Evolutionary conservation across 2,888 invertebrate genomes (phyloP), one percentile per base, ranked within the genome.

Genomic region (Panzeria rudis): DNA sequence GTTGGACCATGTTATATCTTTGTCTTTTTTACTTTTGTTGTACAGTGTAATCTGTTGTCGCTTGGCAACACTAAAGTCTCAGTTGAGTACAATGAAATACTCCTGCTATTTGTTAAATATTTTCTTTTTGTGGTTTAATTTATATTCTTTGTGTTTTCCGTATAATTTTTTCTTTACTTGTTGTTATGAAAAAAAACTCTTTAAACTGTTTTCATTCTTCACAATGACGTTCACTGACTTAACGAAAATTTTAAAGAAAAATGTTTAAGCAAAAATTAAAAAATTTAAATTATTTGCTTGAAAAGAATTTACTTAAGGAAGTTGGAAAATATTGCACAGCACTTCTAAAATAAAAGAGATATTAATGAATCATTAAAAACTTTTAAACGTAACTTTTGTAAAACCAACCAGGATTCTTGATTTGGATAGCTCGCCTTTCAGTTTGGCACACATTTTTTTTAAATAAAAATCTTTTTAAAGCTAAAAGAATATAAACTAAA

Each of bases 61-160:
- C 15, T 25, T 71, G 82, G 76, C 76, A 82, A 76, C 64, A 17
- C 56, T 38, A 7, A 2, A 52, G 8, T 29, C 17, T n/a, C 23
- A 71, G 69, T 76, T 82, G 69, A 75, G 13, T 25, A 52, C n/a
- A 56, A 56, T 62, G 54, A 47, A 71, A 82, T 50, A 64, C 69
- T 82, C n/a, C 47, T 25, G 64, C 71, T 64, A 66, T 82, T 82
- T 64, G 82, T 76, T 76, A 82, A 82, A 82, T 76, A 82, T 76
- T 82, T 76, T 64, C 62, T 82, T 71, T 82, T 76, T 82, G 82
- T 76, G 82, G 82, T 71, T 82, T 82, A 82, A 77, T 82, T 82
- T 82, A 82, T 82, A 61, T 76, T 62, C 76, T 76, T 82, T 76
- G 54, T 76, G 32, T 59, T 71, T n/a, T 71, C 69, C 64, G 61